Percentiles rank a stretch among this genome's conserved stretches.
Evolutionary conservation across 2,888 invertebrate genomes (phyloP).

Genomic region (Molorchus minor): DNA sequence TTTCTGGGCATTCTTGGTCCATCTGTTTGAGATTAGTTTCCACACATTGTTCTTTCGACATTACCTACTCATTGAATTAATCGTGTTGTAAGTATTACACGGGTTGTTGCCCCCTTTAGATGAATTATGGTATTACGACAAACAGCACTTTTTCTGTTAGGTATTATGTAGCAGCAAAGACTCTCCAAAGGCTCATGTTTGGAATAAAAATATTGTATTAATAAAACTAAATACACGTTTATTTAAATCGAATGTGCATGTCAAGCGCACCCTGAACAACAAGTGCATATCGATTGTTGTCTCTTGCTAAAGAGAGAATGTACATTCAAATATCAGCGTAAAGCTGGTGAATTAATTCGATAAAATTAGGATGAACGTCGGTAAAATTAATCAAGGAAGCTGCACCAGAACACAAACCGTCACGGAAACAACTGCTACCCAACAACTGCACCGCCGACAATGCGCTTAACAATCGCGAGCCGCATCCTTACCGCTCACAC

Average conservation of each 20-base stretch:
- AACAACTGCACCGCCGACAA: constrained; percentile 50
- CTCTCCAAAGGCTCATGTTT: too few relatives aligned
- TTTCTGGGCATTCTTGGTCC: too few relatives aligned
- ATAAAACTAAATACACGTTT: too few relatives aligned
- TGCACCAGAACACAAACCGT: constrained; percentile 46
- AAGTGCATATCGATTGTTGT: constrained; percentile 6
- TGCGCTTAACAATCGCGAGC: constrained; percentile 35
- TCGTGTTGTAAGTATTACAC: too few relatives aligned
- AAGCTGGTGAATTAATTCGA: constrained; percentile 31
- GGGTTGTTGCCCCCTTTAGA: too few relatives aligned
- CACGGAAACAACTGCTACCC: constrained; percentile 45
- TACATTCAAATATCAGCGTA: constrained; percentile 23
- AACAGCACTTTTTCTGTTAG: too few relatives aligned
- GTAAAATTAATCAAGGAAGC: constrained; percentile 53
- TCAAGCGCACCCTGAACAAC: background rate
- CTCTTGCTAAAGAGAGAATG: background rate
- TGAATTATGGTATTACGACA: too few relatives aligned
- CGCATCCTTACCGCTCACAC: constrained; percentile 11
- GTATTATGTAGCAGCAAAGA: too few relatives aligned
- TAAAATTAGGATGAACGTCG: constrained; percentile 35
- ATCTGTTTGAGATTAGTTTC: too few relatives aligned
- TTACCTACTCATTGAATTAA: too few relatives aligned
- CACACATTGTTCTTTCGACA: too few relatives aligned
- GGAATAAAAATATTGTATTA: too few relatives aligned
- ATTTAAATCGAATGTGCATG: background rate